Evolutionary conservation across 2,888 invertebrate genomes (phyloP).

Genomic region (Proisotoma minuta): DNA sequence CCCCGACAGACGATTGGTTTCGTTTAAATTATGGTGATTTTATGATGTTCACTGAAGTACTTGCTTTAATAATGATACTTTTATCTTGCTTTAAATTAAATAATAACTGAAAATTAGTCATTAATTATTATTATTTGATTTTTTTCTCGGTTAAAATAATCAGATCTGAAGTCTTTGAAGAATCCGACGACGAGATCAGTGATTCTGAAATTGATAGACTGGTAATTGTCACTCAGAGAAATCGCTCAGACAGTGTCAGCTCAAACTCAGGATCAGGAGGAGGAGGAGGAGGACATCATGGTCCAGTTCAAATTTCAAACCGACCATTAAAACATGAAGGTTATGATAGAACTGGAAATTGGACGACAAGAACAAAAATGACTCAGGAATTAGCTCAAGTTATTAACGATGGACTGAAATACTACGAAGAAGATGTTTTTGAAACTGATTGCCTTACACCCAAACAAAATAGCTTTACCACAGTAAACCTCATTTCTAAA

Average conservation of each 20-base stretch:
- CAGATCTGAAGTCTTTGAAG: conserved; percentile 55
- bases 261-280: conserved; percentile 48
- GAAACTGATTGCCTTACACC: conserved; percentile 18
- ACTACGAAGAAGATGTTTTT: conserved; percentile 84
- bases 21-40: conserved; percentile 23
- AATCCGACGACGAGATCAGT: conserved; percentile 67
- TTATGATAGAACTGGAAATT: conserved; percentile 85
- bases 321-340: conserved; percentile 76
- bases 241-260: conserved; percentile 36
- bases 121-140: neutral
- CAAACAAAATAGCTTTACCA: conserved; percentile 28
- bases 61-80: neutral
- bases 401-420: conserved; percentile 92
- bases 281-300: neutral
- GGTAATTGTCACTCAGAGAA: conserved; percentile 52
- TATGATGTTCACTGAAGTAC: conserved; percentile 25
- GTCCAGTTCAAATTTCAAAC: conserved; percentile 38
- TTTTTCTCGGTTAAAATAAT: too few species aligned
- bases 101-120: neutral
- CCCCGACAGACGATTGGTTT: conserved; percentile 31
- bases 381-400: conserved; percentile 89
- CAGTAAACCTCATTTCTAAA: conserved; percentile 77
- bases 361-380: conserved; percentile 85
- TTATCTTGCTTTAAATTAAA: neutral
- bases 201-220: conserved; percentile 90